Evolutionary conservation across 2,797 vertebrate species (phyloP), one percentile per base, ranked within the genome.

Genomic region (Cygnus olor): DNA sequence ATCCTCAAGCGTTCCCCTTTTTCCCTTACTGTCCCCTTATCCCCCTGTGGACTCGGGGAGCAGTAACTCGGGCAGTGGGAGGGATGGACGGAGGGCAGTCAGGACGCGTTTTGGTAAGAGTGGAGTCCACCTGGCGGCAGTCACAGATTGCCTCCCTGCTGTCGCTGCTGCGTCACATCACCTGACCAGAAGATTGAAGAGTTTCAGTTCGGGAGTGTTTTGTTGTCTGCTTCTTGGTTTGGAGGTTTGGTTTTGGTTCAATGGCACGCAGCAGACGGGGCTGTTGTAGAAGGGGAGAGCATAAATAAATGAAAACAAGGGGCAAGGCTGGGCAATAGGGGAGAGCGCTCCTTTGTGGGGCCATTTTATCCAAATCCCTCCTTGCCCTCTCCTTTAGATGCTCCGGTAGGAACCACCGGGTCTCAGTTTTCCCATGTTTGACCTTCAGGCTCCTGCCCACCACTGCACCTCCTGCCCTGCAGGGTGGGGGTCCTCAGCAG

Each of bases 81-180:
- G 61, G 61, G 77, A 49, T 49, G 47, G 47, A 78, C 38, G 56
- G 53, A 27, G 78, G 34, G 30, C 36, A n/a, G 38, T 24, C n/a
- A 5, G 2, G 85, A 47, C 9, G 58, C 25, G 40, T 90, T 85
- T 60, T 64, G 30, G 15, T 56, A 2, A 40, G 51, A 51, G 70
- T 3, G 3, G 53, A 53, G 57, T 54, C 74, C 32, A 40, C 30
- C 44, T n/a, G 1, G 0, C 38, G 57, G 71, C 72, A 64, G 9
- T 22, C 71, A 90, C 40, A n/a, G 71, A 7, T 68, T 2, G 6
- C 10, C 42, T 72, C 47, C 38, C 54, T 32, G 49, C 34, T 42
- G 13, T 14, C 0, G 0, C 74, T 66, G 64, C 42, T 66, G 64
- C 42, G 3, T 8, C 12, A 9, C 0, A 2, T 34, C 53, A 0